These are phyloP conservation scores for Muscina levida DNA, from an alignment of 2,888 invertebrate genomes.

Conservation along the genomic window DNA sequence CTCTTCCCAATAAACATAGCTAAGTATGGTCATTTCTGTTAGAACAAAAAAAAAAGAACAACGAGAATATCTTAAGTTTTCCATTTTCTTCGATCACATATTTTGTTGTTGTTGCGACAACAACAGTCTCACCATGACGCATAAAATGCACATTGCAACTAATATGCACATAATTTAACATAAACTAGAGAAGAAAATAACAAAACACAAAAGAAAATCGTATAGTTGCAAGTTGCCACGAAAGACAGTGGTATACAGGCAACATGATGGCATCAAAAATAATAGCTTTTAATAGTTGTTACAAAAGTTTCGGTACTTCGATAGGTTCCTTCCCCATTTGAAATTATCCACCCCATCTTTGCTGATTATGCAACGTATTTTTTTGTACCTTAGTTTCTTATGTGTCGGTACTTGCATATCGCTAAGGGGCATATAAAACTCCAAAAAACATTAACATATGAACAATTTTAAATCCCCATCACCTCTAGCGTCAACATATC, in stretches of 20 bases:
- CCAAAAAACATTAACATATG: conserved; percentile 21
- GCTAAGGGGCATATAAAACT: neutral
- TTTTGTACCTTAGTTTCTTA: neutral
- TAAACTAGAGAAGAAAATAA: conserved; percentile 55
- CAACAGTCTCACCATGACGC: conserved; percentile 1
- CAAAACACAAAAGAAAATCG: conserved; percentile 2
- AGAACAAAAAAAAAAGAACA: no score
- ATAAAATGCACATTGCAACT: conserved; percentile 31
- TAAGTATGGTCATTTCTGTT: conserved; percentile 62
- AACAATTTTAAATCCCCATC: conserved; percentile 63
- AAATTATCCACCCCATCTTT: conserved; percentile 45
- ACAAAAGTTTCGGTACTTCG: conserved; percentile 13
- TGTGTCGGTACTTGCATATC: conserved; percentile 8
- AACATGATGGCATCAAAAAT: neutral
- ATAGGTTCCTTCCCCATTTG: conserved; percentile 26
- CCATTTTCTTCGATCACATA: conserved; percentile 14
- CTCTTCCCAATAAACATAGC: conserved; percentile 47
- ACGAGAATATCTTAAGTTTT: conserved; percentile 49
- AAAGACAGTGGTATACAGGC: conserved; percentile 19
- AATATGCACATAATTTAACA: conserved; percentile 64
- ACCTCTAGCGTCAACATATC: conserved; percentile 65
- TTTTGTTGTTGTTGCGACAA: conserved; percentile 6
- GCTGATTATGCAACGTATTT: conserved; percentile 59
- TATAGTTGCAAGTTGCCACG: neutral
- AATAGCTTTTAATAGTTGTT: neutral